phyloP scores from a whole-genome alignment of 2,797 vertebrate species.

The Chloroceryle inda region DNA sequence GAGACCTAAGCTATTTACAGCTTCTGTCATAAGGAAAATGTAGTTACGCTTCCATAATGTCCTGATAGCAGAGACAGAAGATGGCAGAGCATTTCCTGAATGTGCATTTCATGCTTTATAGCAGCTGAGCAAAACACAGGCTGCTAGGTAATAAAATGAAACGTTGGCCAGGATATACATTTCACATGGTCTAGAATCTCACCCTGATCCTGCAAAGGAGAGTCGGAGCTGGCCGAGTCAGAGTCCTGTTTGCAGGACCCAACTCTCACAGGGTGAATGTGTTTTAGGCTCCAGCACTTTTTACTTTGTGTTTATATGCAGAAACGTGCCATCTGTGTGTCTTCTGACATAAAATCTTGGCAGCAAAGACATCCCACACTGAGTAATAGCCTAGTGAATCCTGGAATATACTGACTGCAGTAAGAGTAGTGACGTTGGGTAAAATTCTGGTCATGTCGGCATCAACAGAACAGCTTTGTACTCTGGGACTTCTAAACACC shows the following conservation, averaged over 20 bases:
- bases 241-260: background rate
- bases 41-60: background rate
- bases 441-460: background rate
- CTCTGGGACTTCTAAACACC: background rate
- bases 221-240: background rate
- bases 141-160: background rate
- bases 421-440: slow-evolving; percentile 4
- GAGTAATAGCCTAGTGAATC: slow-evolving; percentile 64
- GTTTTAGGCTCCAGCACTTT: background rate
- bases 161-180: background rate
- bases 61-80: background rate
- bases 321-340: slow-evolving; percentile 68
- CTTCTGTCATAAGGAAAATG: background rate
- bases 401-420: slow-evolving; percentile 43
- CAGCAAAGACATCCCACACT: slow-evolving; percentile 56
- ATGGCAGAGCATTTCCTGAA: background rate
- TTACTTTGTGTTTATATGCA: slow-evolving; percentile 57
- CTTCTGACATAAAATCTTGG: slow-evolving; percentile 67
- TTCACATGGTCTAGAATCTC: background rate
- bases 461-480: background rate
- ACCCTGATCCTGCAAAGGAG: background rate
- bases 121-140: background rate
- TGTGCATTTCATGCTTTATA: background rate
- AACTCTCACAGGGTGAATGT: background rate
- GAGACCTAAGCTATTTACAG: background rate